Evolutionary conservation across 1,140 invertebrate species (phyloP), one percentile per base, ranked within the genome.

Genomic region (Heliconius nattereri): DNA sequence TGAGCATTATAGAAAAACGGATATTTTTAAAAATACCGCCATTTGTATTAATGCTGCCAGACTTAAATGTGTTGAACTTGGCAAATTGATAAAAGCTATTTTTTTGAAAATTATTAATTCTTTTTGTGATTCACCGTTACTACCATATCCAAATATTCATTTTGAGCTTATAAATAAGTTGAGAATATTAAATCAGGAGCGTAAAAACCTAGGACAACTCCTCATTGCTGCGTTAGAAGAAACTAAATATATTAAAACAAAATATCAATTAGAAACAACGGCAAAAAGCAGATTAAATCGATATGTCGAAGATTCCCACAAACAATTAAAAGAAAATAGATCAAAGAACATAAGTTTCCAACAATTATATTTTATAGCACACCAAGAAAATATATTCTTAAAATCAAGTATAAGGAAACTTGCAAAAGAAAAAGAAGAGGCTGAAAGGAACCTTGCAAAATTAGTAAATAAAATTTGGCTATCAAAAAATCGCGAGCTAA

Each of bases 351-450:
- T 90, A 8, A 88, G 82, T 87, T 92, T 91, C 71, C 90, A 92
- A 76, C 87, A 94, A 79, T 83, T 92, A 29, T 92, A 92, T 83
- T 78, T 90, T 23, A 76, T 86, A 32, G 89, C 89, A 5, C 82
- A 90, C 45, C 87, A 92, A 81, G 92, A 94, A 87, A 94, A 92
- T 81, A 74, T 84, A 32, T 92, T 88, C 76, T 79, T 94, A 49
- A 91, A 91, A 78, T 80, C 80, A 20, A 82, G 86, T 16, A 72
- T 93, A 37, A 85, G 85, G 73, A 90, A 92, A 82, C 71, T 94
- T 16, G 79, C 54, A 11, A 82, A 84, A 77, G 87, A 91, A 71
- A 94, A 91, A 83, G 86, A 90, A 75, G 83, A 88, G 19, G 85
- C 87, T 5, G 89, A 92, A 81, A 87, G 81, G 66, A 90, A 91